Evolutionary conservation across 2,888 invertebrate species (phyloP).

Genomic region (Lasioglossum lativentre): DNA sequence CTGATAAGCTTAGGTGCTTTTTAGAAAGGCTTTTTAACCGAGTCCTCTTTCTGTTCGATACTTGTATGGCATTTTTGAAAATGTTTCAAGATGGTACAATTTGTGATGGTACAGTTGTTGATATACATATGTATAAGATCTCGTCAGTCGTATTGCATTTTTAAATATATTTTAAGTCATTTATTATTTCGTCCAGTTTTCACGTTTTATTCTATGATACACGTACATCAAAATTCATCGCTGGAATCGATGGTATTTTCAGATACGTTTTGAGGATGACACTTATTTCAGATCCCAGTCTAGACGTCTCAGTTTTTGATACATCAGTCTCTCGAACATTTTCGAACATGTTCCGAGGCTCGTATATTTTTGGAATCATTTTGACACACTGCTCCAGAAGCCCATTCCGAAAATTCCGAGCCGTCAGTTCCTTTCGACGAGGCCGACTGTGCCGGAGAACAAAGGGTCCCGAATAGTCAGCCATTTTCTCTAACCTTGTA

Average conservation of each 20-base stretch:
- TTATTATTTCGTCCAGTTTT: too few species aligned
- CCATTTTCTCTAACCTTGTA: slow-evolving; percentile 20
- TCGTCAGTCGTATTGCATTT: too few species aligned
- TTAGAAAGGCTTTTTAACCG: not conserved
- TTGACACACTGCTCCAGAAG: not conserved
- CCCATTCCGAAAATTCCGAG: not conserved
- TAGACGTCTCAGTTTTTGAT: not conserved
- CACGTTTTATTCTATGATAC: too few species aligned
- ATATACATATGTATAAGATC: too few species aligned
- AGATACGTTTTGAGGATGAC: not conserved
- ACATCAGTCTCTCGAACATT: not conserved
- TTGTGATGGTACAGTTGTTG: too few species aligned
- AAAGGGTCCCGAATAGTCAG: not conserved
- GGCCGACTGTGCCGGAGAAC: not conserved
- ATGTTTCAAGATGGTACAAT: too few species aligned
- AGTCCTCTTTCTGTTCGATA: too few species aligned
- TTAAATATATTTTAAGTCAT: not conserved
- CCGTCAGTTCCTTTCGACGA: not conserved
- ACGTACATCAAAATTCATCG: not conserved
- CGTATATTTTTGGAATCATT: not conserved
- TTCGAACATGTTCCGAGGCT: not conserved
- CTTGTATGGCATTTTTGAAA: too few species aligned
- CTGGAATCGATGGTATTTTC: not conserved
- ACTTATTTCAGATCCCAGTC: not conserved
- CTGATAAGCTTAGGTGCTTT: not conserved